Conservation (phyloP, 30 jellyfish, hydroid and myxozoan genomes). For the Aurelia coerulea region DNA sequence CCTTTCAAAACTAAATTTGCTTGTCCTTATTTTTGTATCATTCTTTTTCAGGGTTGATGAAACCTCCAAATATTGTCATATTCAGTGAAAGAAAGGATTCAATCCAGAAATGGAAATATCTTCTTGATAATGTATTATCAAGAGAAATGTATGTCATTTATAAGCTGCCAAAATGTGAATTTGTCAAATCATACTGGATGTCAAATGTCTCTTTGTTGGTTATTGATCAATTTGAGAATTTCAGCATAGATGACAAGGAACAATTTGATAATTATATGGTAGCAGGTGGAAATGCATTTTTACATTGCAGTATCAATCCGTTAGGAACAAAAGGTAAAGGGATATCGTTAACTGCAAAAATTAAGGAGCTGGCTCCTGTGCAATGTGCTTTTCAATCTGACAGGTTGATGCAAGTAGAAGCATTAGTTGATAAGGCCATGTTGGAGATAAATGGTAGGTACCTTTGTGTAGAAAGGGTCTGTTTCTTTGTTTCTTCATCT, state of each 20-base stretch:
- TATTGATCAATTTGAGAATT: not conserved
- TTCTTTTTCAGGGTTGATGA: constrained; percentile 4
- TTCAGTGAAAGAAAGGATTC: constrained; percentile 3
- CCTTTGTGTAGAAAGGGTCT: too few relatives aligned
- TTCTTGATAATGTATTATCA: not conserved
- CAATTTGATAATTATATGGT: not conserved
- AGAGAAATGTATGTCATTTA: constrained; percentile 34
- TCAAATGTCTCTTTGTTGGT: constrained; percentile 14
- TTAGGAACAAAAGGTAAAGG: not conserved
- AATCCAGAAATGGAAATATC: not conserved
- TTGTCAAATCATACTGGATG: constrained; percentile 27
- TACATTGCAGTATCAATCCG: not conserved
- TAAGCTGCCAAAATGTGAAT: constrained; percentile 1
- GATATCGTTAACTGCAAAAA: too few relatives aligned
- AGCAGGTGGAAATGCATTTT: not conserved
- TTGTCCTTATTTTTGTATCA: too few relatives aligned
- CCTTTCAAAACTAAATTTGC: too few relatives aligned
- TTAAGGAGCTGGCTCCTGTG: too few relatives aligned
- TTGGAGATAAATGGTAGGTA: too few relatives aligned
- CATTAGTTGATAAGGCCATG: too few relatives aligned
- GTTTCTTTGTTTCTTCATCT: too few relatives aligned
- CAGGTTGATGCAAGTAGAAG: too few relatives aligned
- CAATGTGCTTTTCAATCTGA: too few relatives aligned
- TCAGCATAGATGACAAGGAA: not conserved
- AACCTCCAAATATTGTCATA: constrained; percentile 42